Conservation (phyloP, 2,113 vertebrate genomes). For the Oncorhynchus mykiss region DNA sequence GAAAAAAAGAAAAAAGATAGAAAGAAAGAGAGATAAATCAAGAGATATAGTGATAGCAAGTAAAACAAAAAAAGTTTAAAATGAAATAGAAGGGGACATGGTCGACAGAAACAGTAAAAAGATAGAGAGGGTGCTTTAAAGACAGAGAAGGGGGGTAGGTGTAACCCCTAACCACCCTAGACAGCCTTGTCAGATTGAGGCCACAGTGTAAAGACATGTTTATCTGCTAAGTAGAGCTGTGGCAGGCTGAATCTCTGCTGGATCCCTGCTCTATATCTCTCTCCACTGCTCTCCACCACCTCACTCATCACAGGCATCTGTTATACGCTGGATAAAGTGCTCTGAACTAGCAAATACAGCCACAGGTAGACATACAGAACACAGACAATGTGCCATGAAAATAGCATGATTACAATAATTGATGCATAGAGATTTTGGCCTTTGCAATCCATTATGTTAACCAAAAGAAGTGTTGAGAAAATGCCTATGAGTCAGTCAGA, state of each 20-base stretch:
- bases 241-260: constrained; percentile 20
- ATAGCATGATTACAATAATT: too few relatives aligned
- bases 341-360: too few relatives aligned
- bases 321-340: too few relatives aligned
- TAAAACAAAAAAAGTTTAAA: constrained; percentile 7
- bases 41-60: not conserved
- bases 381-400: too few relatives aligned
- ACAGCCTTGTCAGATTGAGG: constrained; percentile 50
- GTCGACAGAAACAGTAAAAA: constrained; percentile 26
- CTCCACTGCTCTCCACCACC: too few relatives aligned
- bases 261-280: not conserved
- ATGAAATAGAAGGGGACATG: constrained; percentile 33
- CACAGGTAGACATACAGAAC: too few relatives aligned
- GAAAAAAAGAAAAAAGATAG: not conserved
- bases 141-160: not conserved
- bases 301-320: too few relatives aligned
- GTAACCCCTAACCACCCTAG: constrained; percentile 46
- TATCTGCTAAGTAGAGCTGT: constrained; percentile 32
- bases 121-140: constrained; percentile 5
- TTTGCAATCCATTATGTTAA: too few relatives aligned
- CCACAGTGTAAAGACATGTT: constrained; percentile 55
- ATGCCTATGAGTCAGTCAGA: too few relatives aligned
- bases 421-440: too few relatives aligned
- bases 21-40: not conserved
- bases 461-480: too few relatives aligned